Conservation (phyloP, 2,797 vertebrate species). For the Acomys russatus region DNA sequence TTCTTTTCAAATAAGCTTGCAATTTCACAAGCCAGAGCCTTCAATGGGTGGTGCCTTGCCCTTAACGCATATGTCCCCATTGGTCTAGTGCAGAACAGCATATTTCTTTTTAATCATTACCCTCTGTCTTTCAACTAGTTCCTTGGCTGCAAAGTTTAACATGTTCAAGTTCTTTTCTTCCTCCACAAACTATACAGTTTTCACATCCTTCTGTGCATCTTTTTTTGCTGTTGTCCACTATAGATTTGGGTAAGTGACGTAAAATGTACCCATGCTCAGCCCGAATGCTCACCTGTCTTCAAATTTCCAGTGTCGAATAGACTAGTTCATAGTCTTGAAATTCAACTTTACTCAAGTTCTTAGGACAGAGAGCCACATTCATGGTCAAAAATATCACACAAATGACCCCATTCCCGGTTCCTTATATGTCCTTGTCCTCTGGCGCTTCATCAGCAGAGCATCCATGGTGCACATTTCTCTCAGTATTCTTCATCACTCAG, state of each 20-base stretch:
- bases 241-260: neutral
- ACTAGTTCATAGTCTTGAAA: neutral
- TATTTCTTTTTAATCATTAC: neutral
- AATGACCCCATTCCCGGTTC: neutral
- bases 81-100: neutral
- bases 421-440: neutral
- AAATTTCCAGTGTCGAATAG: neutral
- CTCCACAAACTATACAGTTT: neutral
- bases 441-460: neutral
- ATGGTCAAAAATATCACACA: neutral
- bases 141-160: neutral
- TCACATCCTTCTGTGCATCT: neutral
- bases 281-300: neutral
- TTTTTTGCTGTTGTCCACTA: neutral
- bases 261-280: neutral
- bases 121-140: neutral
- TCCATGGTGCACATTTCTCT: neutral
- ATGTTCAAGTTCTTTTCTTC: neutral
- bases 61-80: neutral
- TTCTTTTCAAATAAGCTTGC: neutral
- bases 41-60: neutral
- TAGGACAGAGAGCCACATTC: neutral
- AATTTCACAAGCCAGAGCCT: neutral
- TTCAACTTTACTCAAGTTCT: neutral
- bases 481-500: neutral